Evolutionary conservation across 2,797 vertebrate species (phyloP), one percentile per base, ranked within the genome.

Genomic region (Smutsia gigantea): DNA sequence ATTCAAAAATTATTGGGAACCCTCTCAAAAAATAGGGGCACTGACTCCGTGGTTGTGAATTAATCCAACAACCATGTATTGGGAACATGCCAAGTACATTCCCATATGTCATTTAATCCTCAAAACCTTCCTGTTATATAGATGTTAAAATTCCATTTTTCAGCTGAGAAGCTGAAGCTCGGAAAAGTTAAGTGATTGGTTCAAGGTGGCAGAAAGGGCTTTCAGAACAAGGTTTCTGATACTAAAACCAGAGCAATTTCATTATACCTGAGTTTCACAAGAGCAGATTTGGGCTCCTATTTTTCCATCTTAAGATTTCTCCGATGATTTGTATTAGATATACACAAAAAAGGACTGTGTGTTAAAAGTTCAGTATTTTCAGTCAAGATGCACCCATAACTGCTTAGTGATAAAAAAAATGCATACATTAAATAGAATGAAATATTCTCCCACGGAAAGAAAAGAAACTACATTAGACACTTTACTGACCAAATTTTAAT

Each of bases 401-500:
- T 71, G 21, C n/a, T 75, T 81, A 79, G 21, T 86, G 66, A 85
- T 87, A 71, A 79, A 53, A 74, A 57, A 68, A 83, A 82, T 7
- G 15, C 5, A n/a, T 7, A 39, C 10, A n/a, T 25, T 25, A 69
- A 69, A 69, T 69, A 25, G 37, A 39, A 31, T 88, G 53, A 85
- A 94, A 42, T 69, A 39, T 39, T 51, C 18, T 25, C 42, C 31
- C 57, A 74, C 42, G 89, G 46, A 29, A 92, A 94, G 46, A 96
- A 34, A 85, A 74, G 5, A 5, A 7, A 96, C 69, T 69, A 89
- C 34, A 89, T 7, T 2, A 55, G 75, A 85, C 37, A 92, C 31
- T 82, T 97, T 94, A 13, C 12, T 69, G 34, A 69, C n/a, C 59
- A 74, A n/a, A 34, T 90, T 96, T 25, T 77, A 92, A 55, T 39